A percentile compares a stretch with the other conserved stretches of the same genome.
Conservation (phyloP, 2,797 vertebrate species). For the Mycteria americana region DNA sequence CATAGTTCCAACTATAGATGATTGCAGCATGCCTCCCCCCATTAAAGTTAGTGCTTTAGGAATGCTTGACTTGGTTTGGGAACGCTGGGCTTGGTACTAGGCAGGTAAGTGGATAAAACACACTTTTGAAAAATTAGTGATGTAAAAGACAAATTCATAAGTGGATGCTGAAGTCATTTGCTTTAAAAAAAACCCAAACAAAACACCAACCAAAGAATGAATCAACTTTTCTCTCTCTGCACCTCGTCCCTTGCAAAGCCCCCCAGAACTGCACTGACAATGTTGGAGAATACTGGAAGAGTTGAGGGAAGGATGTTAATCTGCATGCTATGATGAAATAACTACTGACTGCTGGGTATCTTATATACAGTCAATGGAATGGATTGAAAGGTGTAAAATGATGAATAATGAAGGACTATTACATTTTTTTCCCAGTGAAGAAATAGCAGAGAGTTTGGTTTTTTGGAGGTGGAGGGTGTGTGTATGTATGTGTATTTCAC, state of each 20-base stretch:
- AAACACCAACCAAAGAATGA: background rate
- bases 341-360: background rate
- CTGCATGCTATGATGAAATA: background rate
- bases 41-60: background rate
- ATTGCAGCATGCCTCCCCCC: background rate
- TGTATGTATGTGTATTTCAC: background rate
- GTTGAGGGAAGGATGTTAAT: background rate
- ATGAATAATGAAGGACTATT: background rate
- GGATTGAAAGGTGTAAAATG: background rate
- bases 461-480: background rate
- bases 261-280: background rate
- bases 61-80: background rate
- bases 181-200: background rate
- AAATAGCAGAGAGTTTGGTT: background rate
- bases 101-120: background rate
- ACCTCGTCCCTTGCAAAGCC: background rate
- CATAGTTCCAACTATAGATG: background rate
- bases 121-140: background rate
- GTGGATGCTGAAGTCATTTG: background rate
- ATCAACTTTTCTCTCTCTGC: background rate
- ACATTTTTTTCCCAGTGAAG: background rate
- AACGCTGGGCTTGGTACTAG: background rate
- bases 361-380: background rate
- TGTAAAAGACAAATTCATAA: background rate
- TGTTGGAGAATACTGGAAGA: background rate